These are phyloP conservation scores for Kuschelorhynchus macadamiae DNA, from an alignment of 2,888 invertebrate species.

Conservation along the genomic window DNA sequence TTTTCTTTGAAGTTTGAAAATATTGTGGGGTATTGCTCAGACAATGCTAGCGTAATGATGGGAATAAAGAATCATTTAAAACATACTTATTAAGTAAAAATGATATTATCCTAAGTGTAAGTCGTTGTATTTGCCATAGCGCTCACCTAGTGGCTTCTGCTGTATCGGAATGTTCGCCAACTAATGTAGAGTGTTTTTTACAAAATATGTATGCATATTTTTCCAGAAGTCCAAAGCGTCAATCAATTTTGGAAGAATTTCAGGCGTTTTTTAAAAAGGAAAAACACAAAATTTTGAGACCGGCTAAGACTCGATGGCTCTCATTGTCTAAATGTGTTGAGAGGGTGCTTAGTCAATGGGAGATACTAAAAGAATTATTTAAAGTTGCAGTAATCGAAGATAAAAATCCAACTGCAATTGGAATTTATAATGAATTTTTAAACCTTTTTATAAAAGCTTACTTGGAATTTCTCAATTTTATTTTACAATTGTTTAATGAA, in stretches of 20 bases:
- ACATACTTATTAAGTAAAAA: conserved; percentile 34
- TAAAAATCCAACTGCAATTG: conserved; percentile 28
- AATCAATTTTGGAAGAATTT: conserved; percentile 46
- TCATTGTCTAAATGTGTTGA: conserved; percentile 42
- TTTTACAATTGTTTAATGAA: conserved; percentile 19
- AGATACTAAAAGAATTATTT: conserved; percentile 32
- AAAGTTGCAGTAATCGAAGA: conserved; percentile 30
- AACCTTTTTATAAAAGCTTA: conserved; percentile 36
- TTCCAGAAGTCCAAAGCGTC: conserved; percentile 44
- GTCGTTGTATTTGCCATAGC: conserved; percentile 41
- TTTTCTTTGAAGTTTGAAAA: conserved; percentile 16
- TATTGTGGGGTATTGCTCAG: conserved; percentile 43
- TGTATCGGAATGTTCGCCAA: conserved; percentile 36
- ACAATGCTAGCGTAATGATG: conserved; percentile 32
- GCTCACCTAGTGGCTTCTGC: conserved; percentile 37
- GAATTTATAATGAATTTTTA: conserved; percentile 28
- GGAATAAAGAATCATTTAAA: conserved; percentile 42
- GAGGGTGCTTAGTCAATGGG: conserved; percentile 43
- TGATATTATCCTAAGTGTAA: conserved; percentile 20
- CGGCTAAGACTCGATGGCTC: conserved; percentile 43
- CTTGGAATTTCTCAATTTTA: conserved; percentile 15
- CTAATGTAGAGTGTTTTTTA: conserved; percentile 38
- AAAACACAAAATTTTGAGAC: conserved; percentile 39
- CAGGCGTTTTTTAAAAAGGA: conserved; percentile 28
- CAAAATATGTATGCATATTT: conserved; percentile 44